Evolutionary conservation across 2,888 invertebrate genomes (phyloP).

Genomic region (Lepidocyrtoides sp.): DNA sequence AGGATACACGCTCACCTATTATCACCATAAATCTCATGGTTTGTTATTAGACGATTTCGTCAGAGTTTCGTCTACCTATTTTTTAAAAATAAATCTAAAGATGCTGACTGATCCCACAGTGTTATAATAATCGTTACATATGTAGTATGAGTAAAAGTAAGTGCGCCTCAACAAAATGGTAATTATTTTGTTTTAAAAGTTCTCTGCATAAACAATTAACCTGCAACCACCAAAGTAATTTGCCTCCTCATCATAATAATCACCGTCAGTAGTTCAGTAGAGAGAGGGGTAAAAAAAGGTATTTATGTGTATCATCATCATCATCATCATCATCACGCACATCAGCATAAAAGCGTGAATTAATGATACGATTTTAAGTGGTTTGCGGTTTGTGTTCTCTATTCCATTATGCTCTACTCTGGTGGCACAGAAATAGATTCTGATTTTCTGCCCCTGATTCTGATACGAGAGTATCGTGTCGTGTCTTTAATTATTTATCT

Average conservation of each 20-base stretch:
- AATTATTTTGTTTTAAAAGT: background rate
- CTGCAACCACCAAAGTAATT: background rate
- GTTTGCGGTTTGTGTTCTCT: constrained; percentile 7
- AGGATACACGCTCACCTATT: background rate
- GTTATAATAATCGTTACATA: background rate
- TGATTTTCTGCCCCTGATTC: background rate
- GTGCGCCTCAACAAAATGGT: background rate
- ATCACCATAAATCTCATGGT: background rate
- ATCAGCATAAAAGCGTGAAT: constrained; percentile 32
- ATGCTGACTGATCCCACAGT: background rate
- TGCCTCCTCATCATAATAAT: background rate
- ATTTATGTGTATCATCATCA: background rate
- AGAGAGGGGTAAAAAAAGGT: background rate
- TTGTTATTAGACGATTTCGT: background rate
- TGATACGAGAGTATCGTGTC: background rate
- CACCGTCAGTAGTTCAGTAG: background rate
- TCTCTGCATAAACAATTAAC: constrained; percentile 4
- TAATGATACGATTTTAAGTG: background rate
- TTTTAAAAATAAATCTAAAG: background rate
- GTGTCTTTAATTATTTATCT: background rate
- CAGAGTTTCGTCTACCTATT: background rate
- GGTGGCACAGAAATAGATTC: background rate
- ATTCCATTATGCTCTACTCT: background rate
- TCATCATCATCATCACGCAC: background rate
- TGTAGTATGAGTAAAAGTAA: background rate